Base-by-base conservation (phyloP, 2,797 vertebrate species). In the Astyanax mexicanus region DNA sequence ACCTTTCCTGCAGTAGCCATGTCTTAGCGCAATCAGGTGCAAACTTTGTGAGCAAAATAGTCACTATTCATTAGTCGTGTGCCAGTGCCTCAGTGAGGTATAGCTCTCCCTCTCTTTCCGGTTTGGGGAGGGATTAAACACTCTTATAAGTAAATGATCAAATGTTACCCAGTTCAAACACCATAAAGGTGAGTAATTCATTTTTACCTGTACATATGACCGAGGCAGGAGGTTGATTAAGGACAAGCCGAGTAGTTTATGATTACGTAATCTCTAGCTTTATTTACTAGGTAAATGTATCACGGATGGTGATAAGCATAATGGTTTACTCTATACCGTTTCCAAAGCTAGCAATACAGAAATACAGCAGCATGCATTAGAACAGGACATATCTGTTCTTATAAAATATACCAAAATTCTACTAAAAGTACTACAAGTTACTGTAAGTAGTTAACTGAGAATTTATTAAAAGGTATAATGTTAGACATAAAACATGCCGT, bases 1-100 rank as follows among this genome's bases (percentile, higher is more conserved):
- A 92, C 91, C 86, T 91, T 90, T 9, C 89, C 89, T 80, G 81
- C 84, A 82, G 88, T 91, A 55, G 88, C 61, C 90, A 92, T 92
- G 54, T 66, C 57, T 55, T 69, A 23, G 19, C 45, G 60, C 47
- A 61, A 40, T 79, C 23, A 40, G 25, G n/a, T 32, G 29, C 2
- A 67, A 52, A 58, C 49, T 74, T 45, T 32, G 58, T 40, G 12
- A 27, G 23, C 42, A 71, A 37, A 74, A 13, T 35, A 13, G 52
- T 65, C 77, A 67, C 66, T 42, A 8, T 27, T 21, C 2, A 27
- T 51, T 84, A 79, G 65, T 32, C 69, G 6, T 49, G 25, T 21
- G 27, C 42, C 44, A 38, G 49, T 58, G 37, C 61, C 44, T 8
- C 13, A 49, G 40, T 52, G 29, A 32, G 40, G 60, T 67, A 60